Base-by-base conservation (phyloP, 2,797 vertebrate species). In the Pseudochirops corinnae region DNA sequence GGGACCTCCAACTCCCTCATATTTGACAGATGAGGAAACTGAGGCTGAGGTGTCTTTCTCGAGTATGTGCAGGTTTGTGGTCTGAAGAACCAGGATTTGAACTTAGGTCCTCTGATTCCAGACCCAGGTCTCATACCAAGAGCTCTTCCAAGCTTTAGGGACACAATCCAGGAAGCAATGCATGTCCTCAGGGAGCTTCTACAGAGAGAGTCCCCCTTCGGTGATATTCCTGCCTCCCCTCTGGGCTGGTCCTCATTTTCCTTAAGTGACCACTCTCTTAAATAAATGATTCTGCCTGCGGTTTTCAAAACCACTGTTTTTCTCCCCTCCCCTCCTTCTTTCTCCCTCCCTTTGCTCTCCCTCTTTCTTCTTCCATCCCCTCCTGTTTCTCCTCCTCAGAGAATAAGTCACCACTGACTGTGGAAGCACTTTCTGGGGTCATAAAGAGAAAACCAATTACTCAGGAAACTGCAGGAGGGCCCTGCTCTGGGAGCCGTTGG, bases 381-480 rank as follows among this genome's bases (percentile, higher is more conserved):
- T 90, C 16, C 28, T 55, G 0, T 24, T 7, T 55, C 52, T 33
- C 90, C 9, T 90, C 90, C 90, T 10, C 52, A 90, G 28, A 90
- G n/a, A 82, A 24, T 21, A 82, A 53, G 39, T 52, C 60, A 95
- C 21, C 6, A 1, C 5, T 53, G 55, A 50, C n/a, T 9, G 18
- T 10, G 0, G 60, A 50, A 93, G 14, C 91, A 1, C 92, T 96
- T 90, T 92, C 29, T 94, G 52, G 93, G 90, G 55, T 2, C 28
- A 52, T 28, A 18, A 94, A 97, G 96, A 95, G 95, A 97, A 96
- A 94, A 29, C 90, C 26, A 6, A 21, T 56, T 92, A 96, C 94
- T 60, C 67, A 94, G 95, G 96, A 92, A 56, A 3, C 31, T 95
- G 92, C 87, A 97, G 91, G 93, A 94, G 0, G 0, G 5, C 52